Conservation (phyloP, 2,797 vertebrate species). For the Pseudochirops corinnae region DNA sequence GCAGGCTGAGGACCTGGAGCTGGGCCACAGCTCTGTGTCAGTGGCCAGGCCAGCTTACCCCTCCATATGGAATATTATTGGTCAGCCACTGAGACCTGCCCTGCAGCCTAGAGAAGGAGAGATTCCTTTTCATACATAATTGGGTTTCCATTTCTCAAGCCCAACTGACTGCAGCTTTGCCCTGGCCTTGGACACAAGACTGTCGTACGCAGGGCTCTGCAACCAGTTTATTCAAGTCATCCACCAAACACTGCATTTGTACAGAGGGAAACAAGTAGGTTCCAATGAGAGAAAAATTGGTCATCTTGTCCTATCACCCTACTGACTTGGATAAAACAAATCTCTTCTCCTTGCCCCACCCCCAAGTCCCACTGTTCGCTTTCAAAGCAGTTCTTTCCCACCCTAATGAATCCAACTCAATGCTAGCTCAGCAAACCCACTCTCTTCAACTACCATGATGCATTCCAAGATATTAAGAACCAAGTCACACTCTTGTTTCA, state of each 20-base stretch:
- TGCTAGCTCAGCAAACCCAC: slow-evolving; percentile 72
- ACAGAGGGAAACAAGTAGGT: neutral
- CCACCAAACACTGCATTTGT: neutral
- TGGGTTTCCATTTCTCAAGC: slow-evolving; percentile 9
- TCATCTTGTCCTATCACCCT: neutral
- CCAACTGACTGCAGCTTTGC: neutral
- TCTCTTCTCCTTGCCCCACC: neutral
- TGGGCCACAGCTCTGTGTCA: neutral
- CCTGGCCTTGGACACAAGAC: neutral
- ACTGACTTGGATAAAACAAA: neutral
- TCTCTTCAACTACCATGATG: slow-evolving; percentile 23
- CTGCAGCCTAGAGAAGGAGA: neutral
- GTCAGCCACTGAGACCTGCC: neutral
- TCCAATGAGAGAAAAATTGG: neutral
- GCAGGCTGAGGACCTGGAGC: slow-evolving; percentile 52
- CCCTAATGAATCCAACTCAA: slow-evolving; percentile 60
- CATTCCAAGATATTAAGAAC: slow-evolving; percentile 68
- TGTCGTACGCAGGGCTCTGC: fast-evolving
- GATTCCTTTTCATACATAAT: slow-evolving; percentile 31
- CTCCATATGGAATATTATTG: neutral
- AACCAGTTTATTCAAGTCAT: neutral
- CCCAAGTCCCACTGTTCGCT: slow-evolving; percentile 58
- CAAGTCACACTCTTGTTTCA: slow-evolving; percentile 64
- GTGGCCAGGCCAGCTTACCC: neutral
- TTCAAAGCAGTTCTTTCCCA: slow-evolving; percentile 53